Conservation (phyloP, 2,888 invertebrate species). For the Eupithecia exiguata region DNA sequence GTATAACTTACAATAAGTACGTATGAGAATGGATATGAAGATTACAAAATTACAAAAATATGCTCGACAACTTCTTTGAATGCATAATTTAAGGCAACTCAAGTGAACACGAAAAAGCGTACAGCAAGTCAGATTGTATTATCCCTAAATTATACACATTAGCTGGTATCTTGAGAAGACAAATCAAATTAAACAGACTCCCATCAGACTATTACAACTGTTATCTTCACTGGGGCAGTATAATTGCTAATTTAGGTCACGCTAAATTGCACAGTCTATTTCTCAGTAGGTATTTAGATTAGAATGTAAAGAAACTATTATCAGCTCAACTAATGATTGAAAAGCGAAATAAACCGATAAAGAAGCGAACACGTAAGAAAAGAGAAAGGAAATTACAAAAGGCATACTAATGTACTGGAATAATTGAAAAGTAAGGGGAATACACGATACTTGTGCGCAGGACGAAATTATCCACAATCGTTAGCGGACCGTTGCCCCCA, state of each 20-base stretch:
- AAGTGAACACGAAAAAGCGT: neutral
- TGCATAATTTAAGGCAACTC: constrained; percentile 12
- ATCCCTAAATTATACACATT: constrained; percentile 12
- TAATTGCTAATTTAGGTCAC: constrained; percentile 40
- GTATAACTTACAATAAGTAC: constrained; percentile 16
- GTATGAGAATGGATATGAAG: constrained; percentile 7
- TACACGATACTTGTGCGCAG: constrained; percentile 24
- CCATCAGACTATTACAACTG: constrained; percentile 21
- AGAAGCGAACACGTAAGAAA: constrained; percentile 15
- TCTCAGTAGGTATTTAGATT: neutral
- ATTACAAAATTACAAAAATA: constrained; percentile 15
- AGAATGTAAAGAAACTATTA: neutral
- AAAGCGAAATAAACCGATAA: neutral
- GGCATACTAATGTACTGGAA: constrained; percentile 21
- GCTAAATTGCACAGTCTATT: constrained; percentile 13
- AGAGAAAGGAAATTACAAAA: constrained; percentile 20
- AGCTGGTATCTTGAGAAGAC: constrained; percentile 20
- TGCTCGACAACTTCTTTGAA: constrained; percentile 8
- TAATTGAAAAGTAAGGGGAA: constrained; percentile 23
- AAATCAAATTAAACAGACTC: constrained; percentile 23
- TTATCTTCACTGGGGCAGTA: constrained; percentile 22
- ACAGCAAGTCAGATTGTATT: neutral
- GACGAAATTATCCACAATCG: constrained; percentile 63
- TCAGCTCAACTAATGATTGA: constrained; percentile 5
- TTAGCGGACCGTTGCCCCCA: constrained; percentile 64